These are phyloP conservation scores for Geococcyx californianus DNA, from an alignment of 2,113 vertebrate species.

Conservation along the genomic window DNA sequence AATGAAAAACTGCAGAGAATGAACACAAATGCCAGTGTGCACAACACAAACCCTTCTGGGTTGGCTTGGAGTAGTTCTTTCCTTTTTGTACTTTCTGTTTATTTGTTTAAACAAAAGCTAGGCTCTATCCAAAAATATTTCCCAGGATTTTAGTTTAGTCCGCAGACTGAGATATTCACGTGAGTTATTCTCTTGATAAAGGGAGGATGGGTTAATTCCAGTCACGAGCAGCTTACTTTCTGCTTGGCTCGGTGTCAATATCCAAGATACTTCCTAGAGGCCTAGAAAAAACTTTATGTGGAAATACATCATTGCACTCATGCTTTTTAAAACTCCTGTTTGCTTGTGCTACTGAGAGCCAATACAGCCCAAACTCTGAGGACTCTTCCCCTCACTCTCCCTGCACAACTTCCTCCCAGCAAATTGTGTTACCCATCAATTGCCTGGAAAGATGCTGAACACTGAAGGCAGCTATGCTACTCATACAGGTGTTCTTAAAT, in stretches of 20 bases:
- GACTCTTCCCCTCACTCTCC: too few species aligned
- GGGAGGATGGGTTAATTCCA: not conserved
- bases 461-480: not conserved
- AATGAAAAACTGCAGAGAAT: slow-evolving; percentile 4
- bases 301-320: not conserved
- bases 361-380: fast-evolving
- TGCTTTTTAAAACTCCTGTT: not conserved
- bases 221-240: not conserved
- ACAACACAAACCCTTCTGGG: not conserved
- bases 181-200: not conserved
- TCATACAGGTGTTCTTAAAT: not conserved
- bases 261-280: not conserved
- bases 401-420: not conserved
- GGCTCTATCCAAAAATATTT: not conserved
- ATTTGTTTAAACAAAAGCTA: slow-evolving; percentile 36
- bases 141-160: not conserved
- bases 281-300: not conserved
- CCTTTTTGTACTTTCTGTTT: slow-evolving; percentile 7
- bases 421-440: not conserved
- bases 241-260: not conserved
- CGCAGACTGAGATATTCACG: not conserved
- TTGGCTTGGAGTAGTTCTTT: not conserved
- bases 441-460: not conserved
- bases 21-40: not conserved
- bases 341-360: not conserved